Evolutionary conservation across 1,140 invertebrate species (phyloP).

Genomic region (Drosophila simulans): DNA sequence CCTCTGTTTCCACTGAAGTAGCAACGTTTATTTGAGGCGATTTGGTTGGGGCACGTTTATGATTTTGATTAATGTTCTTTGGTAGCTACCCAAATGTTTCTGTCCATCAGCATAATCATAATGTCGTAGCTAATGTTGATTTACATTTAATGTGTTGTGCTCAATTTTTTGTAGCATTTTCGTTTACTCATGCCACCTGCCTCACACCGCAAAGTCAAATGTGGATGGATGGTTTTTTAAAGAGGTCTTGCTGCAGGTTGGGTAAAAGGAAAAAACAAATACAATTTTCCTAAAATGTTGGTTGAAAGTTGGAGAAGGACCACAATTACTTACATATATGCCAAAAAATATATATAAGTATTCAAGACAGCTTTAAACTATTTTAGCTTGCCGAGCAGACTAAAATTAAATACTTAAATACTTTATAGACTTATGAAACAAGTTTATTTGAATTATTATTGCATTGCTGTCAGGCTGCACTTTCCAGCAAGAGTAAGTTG

Average conservation of each 20-base stretch:
- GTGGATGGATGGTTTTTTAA: slow-evolving; percentile 35
- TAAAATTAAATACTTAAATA: too few species aligned
- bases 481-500: neutral
- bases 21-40: slow-evolving; percentile 10
- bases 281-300: neutral
- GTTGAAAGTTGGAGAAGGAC: too few species aligned
- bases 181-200: slow-evolving; percentile 31
- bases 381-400: too few species aligned
- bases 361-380: too few species aligned
- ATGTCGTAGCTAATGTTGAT: slow-evolving; percentile 69
- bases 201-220: slow-evolving; percentile 9
- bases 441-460: too few species aligned
- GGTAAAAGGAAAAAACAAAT: neutral
- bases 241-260: slow-evolving; percentile 10
- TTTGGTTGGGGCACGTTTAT: slow-evolving; percentile 55
- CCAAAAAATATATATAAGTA: too few species aligned
- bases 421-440: too few species aligned
- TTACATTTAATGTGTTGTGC: slow-evolving; percentile 79
- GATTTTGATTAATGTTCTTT: slow-evolving; percentile 77
- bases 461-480: too few species aligned
- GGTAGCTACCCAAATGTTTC: slow-evolving; percentile 68
- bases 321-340: too few species aligned
- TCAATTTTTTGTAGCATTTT: slow-evolving; percentile 67
- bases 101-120: slow-evolving; percentile 71
- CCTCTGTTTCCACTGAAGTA: slow-evolving; percentile 2